A percentile compares a stretch with the other conserved stretches of the same genome.
Evolutionary conservation across 2,888 invertebrate genomes (phyloP).

Genomic region (Mellilla xanthometata): DNA sequence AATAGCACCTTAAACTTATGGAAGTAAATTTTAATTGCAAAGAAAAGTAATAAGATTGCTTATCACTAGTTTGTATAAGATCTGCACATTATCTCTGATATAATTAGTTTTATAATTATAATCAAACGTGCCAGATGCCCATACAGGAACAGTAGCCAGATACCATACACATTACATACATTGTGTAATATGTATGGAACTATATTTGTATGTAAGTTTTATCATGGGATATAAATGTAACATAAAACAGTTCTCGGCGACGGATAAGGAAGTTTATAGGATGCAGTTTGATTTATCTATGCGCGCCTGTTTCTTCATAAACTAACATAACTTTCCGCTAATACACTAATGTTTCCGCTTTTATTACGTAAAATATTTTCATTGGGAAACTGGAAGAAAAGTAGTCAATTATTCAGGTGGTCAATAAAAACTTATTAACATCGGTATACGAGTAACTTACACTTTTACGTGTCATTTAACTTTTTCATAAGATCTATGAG

Average conservation of each 20-base stretch:
- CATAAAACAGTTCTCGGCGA: slow-evolving; percentile 15
- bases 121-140: slow-evolving; percentile 24
- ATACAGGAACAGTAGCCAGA: slow-evolving; percentile 26
- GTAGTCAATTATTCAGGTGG: too few relatives aligned
- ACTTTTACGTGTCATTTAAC: too few relatives aligned
- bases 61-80: not conserved
- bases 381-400: too few relatives aligned
- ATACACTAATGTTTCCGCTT: too few relatives aligned
- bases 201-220: too few relatives aligned
- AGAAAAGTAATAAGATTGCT: too few relatives aligned
- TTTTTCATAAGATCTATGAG: too few relatives aligned
- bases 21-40: too few relatives aligned
- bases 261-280: slow-evolving; percentile 19
- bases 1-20: too few relatives aligned
- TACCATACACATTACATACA: not conserved
- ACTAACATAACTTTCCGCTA: not conserved
- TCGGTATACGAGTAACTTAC: too few relatives aligned
- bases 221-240: not conserved
- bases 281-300: slow-evolving; percentile 9
- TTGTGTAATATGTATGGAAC: not conserved
- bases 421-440: too few relatives aligned
- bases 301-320: not conserved
- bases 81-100: not conserved
- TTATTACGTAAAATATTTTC: too few relatives aligned
- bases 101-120: slow-evolving; percentile 21